Evolutionary conservation across 2,113 vertebrate species (phyloP), one percentile per base, ranked within the genome.

Genomic region (Nematolebias whitei): DNA sequence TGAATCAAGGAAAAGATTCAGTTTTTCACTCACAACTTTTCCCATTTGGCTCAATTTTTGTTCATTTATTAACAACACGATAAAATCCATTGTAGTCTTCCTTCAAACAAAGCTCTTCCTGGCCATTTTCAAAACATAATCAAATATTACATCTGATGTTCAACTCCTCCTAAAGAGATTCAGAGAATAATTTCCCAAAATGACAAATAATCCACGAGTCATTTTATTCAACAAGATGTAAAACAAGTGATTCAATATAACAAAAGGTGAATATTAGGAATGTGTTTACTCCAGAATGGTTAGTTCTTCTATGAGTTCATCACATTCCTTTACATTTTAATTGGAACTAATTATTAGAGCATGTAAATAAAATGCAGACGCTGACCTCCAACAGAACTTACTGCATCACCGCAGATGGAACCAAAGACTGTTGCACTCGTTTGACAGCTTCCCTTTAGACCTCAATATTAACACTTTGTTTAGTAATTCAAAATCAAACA

Each of bases 201-300:
- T n/a, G 16, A 59, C 3, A 18, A 32, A 50, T n/a, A 1, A 29
- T 16, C 39, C 15, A 45, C 6, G 65, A 51, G 59, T 68, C 0
- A 20, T 67, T 85, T 82, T 76, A 83, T 79, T 79, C 26, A 68
- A 55, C 40, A 55, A 75, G 29, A 71, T 73, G 63, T 20, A 76
- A 77, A 74, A 54, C 45, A 68, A 50, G 47, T 56, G 54, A 24
- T 32, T 44, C 51, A 51, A 58, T 24, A 49, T 5, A 66, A 43
- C 19, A 45, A 35, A 35, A 58, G 71, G 32, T 54, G 8, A 55
- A 66, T 62, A 16, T 58, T 32, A 66, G 44, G 13, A 64, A 54
- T 39, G 51, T 16, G 32, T 35, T 63, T 53, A 39, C 74, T 23
- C 57, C n/a, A 38, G 47, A 10, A 48, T 15, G 8, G 9, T 35